Percentiles rank a stretch among this genome's conserved stretches.
Conservation (phyloP, 2,113 vertebrate genomes). For the Heptranchias perlo region DNA sequence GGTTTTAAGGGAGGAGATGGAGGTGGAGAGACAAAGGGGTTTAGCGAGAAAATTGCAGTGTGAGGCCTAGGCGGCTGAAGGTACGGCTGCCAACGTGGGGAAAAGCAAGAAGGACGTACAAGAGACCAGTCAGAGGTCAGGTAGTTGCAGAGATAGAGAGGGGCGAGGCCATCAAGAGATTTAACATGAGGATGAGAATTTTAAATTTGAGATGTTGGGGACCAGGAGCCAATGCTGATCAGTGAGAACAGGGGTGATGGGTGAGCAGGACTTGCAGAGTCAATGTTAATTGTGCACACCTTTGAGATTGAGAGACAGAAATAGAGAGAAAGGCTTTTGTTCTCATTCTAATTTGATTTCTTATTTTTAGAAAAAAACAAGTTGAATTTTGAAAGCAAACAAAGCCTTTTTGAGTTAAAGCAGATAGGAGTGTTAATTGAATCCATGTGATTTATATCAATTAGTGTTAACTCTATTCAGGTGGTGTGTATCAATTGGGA, state of each 20-base stretch:
- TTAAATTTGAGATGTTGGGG: too few relatives aligned
- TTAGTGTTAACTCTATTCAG: too few relatives aligned
- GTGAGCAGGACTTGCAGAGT: background rate
- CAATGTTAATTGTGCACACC: background rate
- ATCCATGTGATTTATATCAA: too few relatives aligned
- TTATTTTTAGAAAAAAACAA: background rate
- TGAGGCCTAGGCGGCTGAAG: background rate
- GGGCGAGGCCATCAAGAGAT: background rate
- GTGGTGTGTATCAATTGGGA: too few relatives aligned
- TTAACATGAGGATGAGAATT: background rate
- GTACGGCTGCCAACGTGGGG: background rate
- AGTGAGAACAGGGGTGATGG: too few relatives aligned
- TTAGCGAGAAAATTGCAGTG: background rate
- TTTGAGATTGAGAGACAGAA: background rate
- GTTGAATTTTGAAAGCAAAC: background rate
- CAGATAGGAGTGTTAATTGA: background rate
- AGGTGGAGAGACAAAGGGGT: background rate
- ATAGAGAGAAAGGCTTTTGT: background rate
- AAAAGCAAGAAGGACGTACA: too few relatives aligned
- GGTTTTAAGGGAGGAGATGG: background rate
- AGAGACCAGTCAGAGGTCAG: background rate
- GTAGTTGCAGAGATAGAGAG: background rate
- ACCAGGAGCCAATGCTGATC: too few relatives aligned
- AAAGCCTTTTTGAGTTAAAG: too few relatives aligned
- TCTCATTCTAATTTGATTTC: background rate